These are phyloP conservation scores for Amphimallon solstitiale DNA, from an alignment of 2,888 invertebrate genomes.

Conservation along the genomic window DNA sequence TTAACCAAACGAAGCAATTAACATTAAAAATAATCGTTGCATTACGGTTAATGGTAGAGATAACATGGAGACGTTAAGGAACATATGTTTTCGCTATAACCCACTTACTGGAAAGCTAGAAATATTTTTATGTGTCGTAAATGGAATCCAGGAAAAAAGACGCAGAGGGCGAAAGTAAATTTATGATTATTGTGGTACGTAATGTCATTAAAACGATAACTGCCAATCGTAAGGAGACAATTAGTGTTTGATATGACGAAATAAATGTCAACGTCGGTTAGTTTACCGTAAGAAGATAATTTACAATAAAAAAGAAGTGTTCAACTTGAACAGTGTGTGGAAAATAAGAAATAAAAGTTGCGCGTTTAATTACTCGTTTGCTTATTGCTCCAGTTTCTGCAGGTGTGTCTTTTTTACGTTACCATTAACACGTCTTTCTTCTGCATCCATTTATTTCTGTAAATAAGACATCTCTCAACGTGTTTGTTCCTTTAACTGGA, in stretches of 20 bases:
- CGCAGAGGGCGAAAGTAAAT: slow-evolving; percentile 25
- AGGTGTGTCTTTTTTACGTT: slow-evolving; percentile 19
- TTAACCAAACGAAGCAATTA: background rate
- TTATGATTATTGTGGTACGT: slow-evolving; percentile 19
- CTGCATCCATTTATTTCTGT: slow-evolving; percentile 12
- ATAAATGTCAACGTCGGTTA: slow-evolving; percentile 20
- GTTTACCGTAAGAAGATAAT: slow-evolving; percentile 27
- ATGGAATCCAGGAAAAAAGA: slow-evolving; percentile 19
- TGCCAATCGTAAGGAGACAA: slow-evolving; percentile 26
- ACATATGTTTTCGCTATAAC: slow-evolving; percentile 26
- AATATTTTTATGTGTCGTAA: slow-evolving; percentile 17
- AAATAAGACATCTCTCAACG: slow-evolving; percentile 7
- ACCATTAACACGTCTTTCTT: slow-evolving; percentile 27
- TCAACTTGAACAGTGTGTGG: slow-evolving; percentile 6
- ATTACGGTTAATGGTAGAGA: background rate
- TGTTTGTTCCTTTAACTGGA: background rate
- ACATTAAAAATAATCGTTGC: background rate
- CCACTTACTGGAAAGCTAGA: slow-evolving; percentile 15
- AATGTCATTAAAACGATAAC: slow-evolving; percentile 17
- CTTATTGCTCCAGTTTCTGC: slow-evolving; percentile 32
- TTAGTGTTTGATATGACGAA: slow-evolving; percentile 27
- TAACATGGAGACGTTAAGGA: background rate
- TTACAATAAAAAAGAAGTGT: slow-evolving; percentile 29
- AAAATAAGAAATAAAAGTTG: slow-evolving; percentile 27
- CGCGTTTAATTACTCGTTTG: slow-evolving; percentile 29